Evolutionary conservation across 1,140 invertebrate genomes (phyloP), one percentile per base, ranked within the genome.

Genomic region (Pseudomyrmex concolor): DNA sequence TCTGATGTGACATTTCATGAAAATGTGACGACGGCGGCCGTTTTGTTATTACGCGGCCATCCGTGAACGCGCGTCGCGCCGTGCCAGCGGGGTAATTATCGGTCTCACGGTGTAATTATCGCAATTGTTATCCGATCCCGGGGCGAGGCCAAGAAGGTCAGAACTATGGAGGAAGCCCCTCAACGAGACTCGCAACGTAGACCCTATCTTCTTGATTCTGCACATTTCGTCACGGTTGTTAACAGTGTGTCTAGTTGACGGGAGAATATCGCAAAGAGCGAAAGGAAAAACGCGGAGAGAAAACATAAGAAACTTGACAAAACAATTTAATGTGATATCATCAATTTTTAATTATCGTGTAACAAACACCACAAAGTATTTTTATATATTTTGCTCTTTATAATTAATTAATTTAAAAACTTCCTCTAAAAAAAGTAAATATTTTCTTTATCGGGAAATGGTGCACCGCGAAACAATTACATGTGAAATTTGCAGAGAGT

Each of bases 1-100:
- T 92, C 89, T 88, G 91, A 92, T 91, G 87, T 92, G 91, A 91
- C 91, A 92, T 92, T 92, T 92, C 90, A 91, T 91, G 90, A 91
- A 92, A 92, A 92, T 92, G 90, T 91, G 88, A 92, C 87, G 88
- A 81, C 87, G 88, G 83, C 77, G 87, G 51, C 88, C 66, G 86
- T 90, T 34, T 89, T 86, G 87, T 90, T 89, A 91, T 89, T 85
- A 90, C 87, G 78, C 81, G 84, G 81, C 51, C 59, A 15, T 60
- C 48, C 71, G 25, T 84, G 68, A 86, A 81, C 85, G 80, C 71
- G 34, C 34, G 34, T 34, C 68, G 57, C 85, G 73, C 68, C 74
- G 77, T 78, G 84, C 71, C 86, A 72, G 70, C 71, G 80, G 13
- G 80, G 77, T 91, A 92, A 92, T 93, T 91, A 89, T 90, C 86